Evolutionary conservation across 1,140 invertebrate species (phyloP).

Genomic region (Wiebesia pumilae): DNA sequence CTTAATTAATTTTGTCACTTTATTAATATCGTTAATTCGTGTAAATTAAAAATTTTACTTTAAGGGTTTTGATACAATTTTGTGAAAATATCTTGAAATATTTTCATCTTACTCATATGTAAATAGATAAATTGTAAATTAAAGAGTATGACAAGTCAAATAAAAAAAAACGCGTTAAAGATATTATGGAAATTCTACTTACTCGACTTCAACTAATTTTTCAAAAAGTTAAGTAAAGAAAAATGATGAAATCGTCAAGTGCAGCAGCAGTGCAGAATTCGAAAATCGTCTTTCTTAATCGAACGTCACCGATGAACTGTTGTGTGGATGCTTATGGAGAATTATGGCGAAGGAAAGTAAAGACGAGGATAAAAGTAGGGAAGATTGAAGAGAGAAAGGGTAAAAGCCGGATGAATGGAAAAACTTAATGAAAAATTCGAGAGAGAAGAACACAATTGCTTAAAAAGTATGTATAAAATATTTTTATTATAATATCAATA

Average conservation of each 20-base stretch:
- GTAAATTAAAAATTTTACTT: background rate
- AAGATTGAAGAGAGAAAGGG: constrained; percentile 49
- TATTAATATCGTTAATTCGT: background rate
- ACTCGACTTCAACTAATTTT: constrained; percentile 69
- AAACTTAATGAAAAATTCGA: background rate
- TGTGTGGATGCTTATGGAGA: constrained; percentile 34
- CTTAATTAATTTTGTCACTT: no score
- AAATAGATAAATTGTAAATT: no score
- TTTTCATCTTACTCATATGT: no score
- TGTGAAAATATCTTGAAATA: background rate
- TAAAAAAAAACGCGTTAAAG: background rate
- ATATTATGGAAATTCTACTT: constrained; percentile 52
- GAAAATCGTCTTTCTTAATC: constrained; percentile 43
- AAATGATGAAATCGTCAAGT: constrained; percentile 2
- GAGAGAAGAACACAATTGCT: background rate
- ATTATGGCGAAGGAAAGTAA: constrained; percentile 36
- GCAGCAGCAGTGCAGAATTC: constrained; percentile 15
- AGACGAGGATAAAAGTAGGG: constrained; percentile 32
- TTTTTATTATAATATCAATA: no score
- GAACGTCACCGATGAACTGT: constrained; percentile 37
- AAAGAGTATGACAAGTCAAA: no score
- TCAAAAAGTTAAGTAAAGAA: constrained; percentile 60
- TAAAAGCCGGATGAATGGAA: constrained; percentile 18
- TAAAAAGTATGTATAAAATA: background rate
- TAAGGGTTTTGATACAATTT: background rate